phyloP scores from a whole-genome alignment of 2,888 invertebrate genomes.

The Boloria euphrosyne region DNA sequence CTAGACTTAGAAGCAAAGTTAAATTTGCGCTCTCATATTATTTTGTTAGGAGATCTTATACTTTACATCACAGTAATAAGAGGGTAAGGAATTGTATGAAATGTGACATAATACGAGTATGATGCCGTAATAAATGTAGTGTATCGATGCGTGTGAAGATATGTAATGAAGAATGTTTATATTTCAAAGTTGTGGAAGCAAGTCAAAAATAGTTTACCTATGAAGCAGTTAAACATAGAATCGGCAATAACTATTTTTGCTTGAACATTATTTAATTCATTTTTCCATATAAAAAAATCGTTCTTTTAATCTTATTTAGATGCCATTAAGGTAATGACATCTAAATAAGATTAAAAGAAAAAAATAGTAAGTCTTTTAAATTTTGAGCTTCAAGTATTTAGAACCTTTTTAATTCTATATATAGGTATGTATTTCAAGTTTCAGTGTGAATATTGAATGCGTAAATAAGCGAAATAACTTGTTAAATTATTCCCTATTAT shows the following conservation, averaged over 20 bases:
- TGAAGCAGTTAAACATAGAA: background rate
- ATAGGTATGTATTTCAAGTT: too few species aligned
- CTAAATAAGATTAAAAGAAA: too few species aligned
- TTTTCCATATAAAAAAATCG: too few species aligned
- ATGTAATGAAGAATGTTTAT: slow-evolving; percentile 75
- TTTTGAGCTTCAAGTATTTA: too few species aligned
- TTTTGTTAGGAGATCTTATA: slow-evolving; percentile 34
- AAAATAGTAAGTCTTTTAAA: too few species aligned
- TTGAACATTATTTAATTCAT: background rate
- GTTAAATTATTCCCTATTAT: too few species aligned
- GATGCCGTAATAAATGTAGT: slow-evolving; percentile 75
- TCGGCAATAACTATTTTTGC: background rate
- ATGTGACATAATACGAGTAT: slow-evolving; percentile 17
- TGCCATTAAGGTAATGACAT: too few species aligned
- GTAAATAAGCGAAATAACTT: too few species aligned
- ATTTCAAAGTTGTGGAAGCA: slow-evolving; percentile 50
- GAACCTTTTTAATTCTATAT: too few species aligned
- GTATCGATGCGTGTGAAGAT: slow-evolving; percentile 81
- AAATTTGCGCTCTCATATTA: slow-evolving; percentile 38
- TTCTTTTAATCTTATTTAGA: too few species aligned
- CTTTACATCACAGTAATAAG: slow-evolving; percentile 39
- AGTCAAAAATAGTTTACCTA: slow-evolving; percentile 18
- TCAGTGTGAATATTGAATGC: too few species aligned
- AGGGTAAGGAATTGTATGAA: background rate
- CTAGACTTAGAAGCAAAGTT: slow-evolving; percentile 65